A percentile compares a stretch with the other conserved stretches of the same genome.
Evolutionary conservation across 2,888 invertebrate genomes (phyloP).

Genomic region (Alloplasta piceator): DNA sequence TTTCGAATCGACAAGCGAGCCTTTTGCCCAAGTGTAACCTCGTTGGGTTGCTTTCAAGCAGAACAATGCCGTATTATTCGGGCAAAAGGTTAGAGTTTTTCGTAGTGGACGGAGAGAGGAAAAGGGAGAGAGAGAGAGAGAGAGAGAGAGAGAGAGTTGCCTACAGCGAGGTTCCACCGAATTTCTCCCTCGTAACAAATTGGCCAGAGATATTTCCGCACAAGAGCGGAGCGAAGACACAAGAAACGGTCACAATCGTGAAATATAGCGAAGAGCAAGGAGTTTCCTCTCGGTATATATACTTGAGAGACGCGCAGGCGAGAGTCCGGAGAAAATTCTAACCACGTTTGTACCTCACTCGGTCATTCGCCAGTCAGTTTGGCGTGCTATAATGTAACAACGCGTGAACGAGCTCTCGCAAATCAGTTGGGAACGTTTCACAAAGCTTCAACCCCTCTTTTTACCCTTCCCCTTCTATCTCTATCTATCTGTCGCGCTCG

Average conservation of each 20-base stretch:
- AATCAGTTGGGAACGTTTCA: conserved; percentile 19
- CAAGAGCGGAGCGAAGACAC: not conserved
- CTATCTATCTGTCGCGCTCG: no score
- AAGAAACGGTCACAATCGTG: not conserved
- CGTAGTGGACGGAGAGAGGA: no score
- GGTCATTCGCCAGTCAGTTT: conserved; percentile 5
- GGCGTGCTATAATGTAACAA: conserved; percentile 10
- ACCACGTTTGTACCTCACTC: conserved; percentile 26
- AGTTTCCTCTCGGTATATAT: not conserved
- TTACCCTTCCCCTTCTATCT: no score
- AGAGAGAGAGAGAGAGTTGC: not conserved
- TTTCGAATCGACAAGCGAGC: no score
- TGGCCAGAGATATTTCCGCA: conserved; percentile 11
- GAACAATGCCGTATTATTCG: not conserved
- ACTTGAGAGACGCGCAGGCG: not conserved
- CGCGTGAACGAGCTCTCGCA: conserved; percentile 7
- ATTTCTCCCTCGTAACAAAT: conserved; percentile 13
- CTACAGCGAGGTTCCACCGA: not conserved
- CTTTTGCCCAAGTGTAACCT: no score
- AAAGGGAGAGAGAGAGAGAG: no score
- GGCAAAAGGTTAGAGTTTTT: conserved; percentile 1
- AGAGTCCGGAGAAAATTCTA: conserved; percentile 16
- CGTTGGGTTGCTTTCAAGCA: no score
- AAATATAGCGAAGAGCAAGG: not conserved
- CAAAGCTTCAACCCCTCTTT: conserved; percentile 1